These are phyloP conservation scores for Geodia barretti DNA, from an alignment of 37 sponge, comb jelly and placozoan genomes.

Conservation along the genomic window DNA sequence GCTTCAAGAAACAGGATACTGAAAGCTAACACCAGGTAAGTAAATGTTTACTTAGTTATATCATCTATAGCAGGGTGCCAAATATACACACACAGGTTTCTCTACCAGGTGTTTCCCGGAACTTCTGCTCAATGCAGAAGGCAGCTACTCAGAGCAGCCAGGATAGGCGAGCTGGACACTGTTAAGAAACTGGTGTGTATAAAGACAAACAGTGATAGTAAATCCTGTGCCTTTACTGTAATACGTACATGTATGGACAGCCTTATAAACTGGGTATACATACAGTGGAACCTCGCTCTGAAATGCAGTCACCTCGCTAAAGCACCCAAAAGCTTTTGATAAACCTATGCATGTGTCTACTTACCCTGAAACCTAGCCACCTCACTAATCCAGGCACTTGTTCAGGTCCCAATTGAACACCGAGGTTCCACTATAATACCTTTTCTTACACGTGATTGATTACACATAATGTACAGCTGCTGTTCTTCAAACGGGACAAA, in stretches of 20 bases:
- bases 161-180: conserved; percentile 62
- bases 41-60: neutral
- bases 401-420: neutral
- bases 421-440: too few relatives aligned
- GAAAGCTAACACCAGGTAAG: conserved; percentile 66
- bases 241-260: too few relatives aligned
- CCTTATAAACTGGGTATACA: neutral
- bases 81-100: conserved; percentile 33
- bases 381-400: neutral
- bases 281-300: too few relatives aligned
- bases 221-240: neutral
- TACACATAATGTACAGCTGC: conserved; percentile 27
- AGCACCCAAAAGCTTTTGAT: too few relatives aligned
- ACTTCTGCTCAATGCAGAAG: conserved; percentile 72
- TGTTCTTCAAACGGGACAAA: conserved; percentile 45
- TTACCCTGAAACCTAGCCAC: neutral
- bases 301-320: too few relatives aligned
- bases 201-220: neutral
- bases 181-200: conserved; percentile 69
- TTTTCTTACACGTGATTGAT: neutral
- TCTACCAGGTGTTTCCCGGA: conserved; percentile 92
- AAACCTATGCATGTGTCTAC: neutral
- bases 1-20: conserved; percentile 79
- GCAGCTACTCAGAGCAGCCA: conserved; percentile 65
- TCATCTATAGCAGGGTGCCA: neutral